These are phyloP conservation scores for Campoplex nolae DNA, from an alignment of 2,888 invertebrate species.

Conservation along the genomic window DNA sequence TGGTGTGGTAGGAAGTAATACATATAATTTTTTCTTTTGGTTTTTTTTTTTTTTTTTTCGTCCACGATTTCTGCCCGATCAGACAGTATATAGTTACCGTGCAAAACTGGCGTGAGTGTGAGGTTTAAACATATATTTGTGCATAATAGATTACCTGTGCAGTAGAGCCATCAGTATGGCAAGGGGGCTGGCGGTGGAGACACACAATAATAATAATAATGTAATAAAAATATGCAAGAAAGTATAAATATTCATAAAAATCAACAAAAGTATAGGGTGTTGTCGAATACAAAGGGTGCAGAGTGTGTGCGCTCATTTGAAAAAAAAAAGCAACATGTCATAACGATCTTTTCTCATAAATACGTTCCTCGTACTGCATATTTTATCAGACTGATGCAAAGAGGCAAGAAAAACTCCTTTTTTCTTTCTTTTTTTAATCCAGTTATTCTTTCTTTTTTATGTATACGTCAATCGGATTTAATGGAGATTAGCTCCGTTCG, in stretches of 20 bases:
- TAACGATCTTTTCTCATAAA: constrained; percentile 57
- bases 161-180: constrained; percentile 97
- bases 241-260: constrained; percentile 81
- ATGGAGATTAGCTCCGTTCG: too few species aligned
- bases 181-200: constrained; percentile 95
- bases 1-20: constrained; percentile 38
- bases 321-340: constrained; percentile 56
- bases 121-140: constrained; percentile 83
- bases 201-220: constrained; percentile 87
- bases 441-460: background rate
- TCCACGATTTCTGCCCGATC: constrained; percentile 67
- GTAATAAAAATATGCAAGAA: constrained; percentile 84
- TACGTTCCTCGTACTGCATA: background rate
- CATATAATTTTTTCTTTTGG: background rate
- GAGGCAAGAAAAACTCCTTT: background rate
- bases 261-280: constrained; percentile 76
- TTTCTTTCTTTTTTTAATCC: background rate
- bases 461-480: background rate
- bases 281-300: constrained; percentile 64
- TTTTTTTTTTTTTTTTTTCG: background rate
- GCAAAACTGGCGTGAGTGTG: constrained; percentile 77
- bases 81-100: constrained; percentile 76
- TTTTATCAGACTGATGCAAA: constrained; percentile 13
- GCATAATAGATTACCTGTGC: constrained; percentile 92
- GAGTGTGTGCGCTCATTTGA: constrained; percentile 65